A percentile compares a stretch with the other conserved stretches of the same genome.
These are phyloP conservation scores for Heliangelus exortis DNA, from an alignment of 2,797 vertebrate species.

Conservation along the genomic window DNA sequence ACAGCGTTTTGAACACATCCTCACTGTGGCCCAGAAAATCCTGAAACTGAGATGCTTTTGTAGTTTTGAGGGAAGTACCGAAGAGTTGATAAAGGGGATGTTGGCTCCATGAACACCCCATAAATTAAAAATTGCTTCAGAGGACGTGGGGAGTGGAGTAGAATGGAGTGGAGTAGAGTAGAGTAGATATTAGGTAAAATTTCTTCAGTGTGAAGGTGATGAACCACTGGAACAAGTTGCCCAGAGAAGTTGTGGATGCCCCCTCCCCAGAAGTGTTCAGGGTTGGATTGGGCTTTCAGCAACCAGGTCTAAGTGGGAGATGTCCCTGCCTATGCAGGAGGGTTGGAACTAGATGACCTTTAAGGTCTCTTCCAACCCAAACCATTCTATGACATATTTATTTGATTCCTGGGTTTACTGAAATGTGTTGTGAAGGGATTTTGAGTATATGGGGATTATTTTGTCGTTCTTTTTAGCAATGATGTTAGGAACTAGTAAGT, in stretches of 20 bases:
- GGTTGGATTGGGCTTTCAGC: too few relatives aligned
- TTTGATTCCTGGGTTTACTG: conserved; percentile 10
- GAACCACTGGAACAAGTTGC: too few relatives aligned
- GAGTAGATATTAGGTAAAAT: too few relatives aligned
- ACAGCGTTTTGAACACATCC: not conserved
- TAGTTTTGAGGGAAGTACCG: not conserved
- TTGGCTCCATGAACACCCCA: not conserved
- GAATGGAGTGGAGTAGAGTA: too few relatives aligned
- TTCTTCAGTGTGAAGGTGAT: too few relatives aligned
- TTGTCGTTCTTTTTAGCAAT: not conserved
- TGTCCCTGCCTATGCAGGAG: too few relatives aligned
- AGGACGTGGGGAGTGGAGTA: not conserved
- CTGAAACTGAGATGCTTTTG: not conserved
- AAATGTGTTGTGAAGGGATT: not conserved
- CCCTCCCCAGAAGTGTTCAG: too few relatives aligned
- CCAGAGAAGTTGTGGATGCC: too few relatives aligned
- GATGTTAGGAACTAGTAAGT: not conserved
- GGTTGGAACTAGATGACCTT: too few relatives aligned
- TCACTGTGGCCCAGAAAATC: not conserved
- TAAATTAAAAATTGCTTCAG: not conserved
- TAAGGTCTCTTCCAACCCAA: too few relatives aligned
- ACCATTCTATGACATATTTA: not conserved
- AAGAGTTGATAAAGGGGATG: not conserved
- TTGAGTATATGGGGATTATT: not conserved
- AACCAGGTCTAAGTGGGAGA: too few relatives aligned